phyloP scores from a whole-genome alignment of 1,140 invertebrate genomes.

The Euura saliciscinereae region DNA sequence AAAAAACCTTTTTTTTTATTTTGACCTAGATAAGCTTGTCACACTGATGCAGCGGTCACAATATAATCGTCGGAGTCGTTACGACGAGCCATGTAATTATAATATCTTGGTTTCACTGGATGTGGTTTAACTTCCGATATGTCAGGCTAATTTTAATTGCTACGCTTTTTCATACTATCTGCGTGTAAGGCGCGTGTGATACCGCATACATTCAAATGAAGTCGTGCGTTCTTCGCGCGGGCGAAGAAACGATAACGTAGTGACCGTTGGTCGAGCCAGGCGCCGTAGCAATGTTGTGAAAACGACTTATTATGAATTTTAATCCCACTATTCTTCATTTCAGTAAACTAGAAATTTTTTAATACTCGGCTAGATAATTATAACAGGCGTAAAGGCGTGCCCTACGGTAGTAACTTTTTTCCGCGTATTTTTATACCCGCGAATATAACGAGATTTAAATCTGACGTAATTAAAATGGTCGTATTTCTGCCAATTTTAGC shows the following conservation, averaged over 20 bases:
- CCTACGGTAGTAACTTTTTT: too few relatives aligned
- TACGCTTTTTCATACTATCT: not conserved
- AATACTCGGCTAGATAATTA: too few relatives aligned
- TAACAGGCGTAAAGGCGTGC: too few relatives aligned
- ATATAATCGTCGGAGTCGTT: not conserved
- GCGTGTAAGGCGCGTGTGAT: not conserved
- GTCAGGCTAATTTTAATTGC: not conserved
- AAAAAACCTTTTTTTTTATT: too few relatives aligned
- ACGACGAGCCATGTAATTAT: not conserved
- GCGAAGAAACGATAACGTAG: not conserved
- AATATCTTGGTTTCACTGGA: not conserved
- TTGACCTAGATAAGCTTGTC: not conserved
- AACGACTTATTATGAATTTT: too few relatives aligned
- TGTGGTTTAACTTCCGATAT: not conserved
- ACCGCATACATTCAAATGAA: not conserved
- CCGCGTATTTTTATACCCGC: not conserved
- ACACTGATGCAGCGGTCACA: not conserved
- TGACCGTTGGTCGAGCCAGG: not conserved
- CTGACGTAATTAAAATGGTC: slow-evolving; percentile 36
- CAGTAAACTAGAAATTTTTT: too few relatives aligned
- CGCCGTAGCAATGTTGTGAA: not conserved
- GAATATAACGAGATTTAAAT: slow-evolving; percentile 1
- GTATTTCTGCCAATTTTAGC: slow-evolving; percentile 40
- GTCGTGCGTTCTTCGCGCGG: not conserved
- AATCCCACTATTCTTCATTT: not conserved